Conservation (phyloP, 2,113 vertebrate genomes). For the Syngnathoides biaculeatus region DNA sequence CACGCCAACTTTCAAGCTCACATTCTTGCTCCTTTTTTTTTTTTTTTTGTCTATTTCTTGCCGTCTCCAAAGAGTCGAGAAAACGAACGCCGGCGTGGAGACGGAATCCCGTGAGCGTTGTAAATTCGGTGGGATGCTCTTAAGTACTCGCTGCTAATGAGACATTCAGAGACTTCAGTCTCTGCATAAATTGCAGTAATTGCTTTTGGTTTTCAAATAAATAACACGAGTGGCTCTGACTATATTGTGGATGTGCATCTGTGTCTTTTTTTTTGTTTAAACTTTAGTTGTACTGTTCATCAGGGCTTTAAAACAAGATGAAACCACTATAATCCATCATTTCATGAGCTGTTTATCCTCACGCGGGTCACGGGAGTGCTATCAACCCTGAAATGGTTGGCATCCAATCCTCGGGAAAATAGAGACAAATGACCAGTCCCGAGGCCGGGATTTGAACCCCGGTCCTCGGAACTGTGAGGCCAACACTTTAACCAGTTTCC, state of each 20-base stretch:
- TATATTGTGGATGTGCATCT: conserved; percentile 13
- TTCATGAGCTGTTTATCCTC: too few species aligned
- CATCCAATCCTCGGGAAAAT: too few species aligned
- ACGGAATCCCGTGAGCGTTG: conserved; percentile 9
- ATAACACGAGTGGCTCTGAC: conserved; percentile 38
- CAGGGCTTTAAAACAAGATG: not conserved
- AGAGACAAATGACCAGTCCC: too few species aligned
- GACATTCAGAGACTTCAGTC: conserved; percentile 55
- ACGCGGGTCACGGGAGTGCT: too few species aligned
- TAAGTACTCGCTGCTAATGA: conserved; percentile 60
- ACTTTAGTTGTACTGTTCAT: not conserved
- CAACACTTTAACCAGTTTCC: too few species aligned
- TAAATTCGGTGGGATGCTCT: conserved; percentile 42
- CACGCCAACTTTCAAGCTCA: conserved; percentile 20
- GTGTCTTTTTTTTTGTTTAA: not conserved
- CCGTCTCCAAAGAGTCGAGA: conserved; percentile 17
- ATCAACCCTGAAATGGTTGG: too few species aligned
- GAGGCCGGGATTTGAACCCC: too few species aligned
- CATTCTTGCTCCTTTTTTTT: conserved; percentile 35
- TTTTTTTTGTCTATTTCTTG: conserved; percentile 40
- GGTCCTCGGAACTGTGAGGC: too few species aligned
- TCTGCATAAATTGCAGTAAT: conserved; percentile 64
- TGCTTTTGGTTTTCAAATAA: conserved; percentile 61
- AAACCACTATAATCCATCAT: too few species aligned
- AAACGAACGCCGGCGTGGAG: not conserved